These are phyloP conservation scores for Stenodema calcarata DNA, from an alignment of 2,888 invertebrate species.

Conservation along the genomic window DNA sequence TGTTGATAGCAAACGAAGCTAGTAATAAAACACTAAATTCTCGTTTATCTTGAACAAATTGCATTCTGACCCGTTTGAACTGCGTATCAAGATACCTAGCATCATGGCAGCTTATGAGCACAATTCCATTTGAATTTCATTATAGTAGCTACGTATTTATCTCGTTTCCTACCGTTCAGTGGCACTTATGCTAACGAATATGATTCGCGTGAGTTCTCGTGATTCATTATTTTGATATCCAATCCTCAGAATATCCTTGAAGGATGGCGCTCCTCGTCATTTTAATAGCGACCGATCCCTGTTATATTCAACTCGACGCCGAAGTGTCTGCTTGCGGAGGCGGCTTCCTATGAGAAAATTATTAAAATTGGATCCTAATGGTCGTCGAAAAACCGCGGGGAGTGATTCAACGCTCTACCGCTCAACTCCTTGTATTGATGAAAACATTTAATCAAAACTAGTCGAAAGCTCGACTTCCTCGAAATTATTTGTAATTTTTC, in stretches of 20 bases:
- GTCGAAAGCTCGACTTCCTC: no score
- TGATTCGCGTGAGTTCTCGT: not conserved
- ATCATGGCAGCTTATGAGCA: no score
- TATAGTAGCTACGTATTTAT: no score
- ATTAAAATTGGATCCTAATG: not conserved
- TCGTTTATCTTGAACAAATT: no score
- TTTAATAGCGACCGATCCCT: not conserved
- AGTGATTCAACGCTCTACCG: not conserved
- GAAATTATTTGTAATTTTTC: no score
- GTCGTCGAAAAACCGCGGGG: not conserved
- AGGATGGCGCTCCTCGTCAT: not conserved
- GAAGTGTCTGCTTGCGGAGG: not conserved
- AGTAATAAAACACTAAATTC: no score
- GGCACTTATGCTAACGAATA: not conserved
- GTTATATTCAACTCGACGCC: not conserved
- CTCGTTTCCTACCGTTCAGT: not conserved
- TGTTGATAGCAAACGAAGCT: no score
- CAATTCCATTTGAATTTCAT: no score
- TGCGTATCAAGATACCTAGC: no score
- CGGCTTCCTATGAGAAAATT: not conserved
- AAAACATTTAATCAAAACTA: not conserved
- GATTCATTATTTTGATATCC: not conserved
- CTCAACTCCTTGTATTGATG: not conserved
- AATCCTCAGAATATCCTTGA: not conserved
- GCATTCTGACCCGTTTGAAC: no score